Evolutionary conservation across 2,113 vertebrate species (phyloP), one percentile per base, ranked within the genome.

Genomic region (Ctenomys sociabilis): DNA sequence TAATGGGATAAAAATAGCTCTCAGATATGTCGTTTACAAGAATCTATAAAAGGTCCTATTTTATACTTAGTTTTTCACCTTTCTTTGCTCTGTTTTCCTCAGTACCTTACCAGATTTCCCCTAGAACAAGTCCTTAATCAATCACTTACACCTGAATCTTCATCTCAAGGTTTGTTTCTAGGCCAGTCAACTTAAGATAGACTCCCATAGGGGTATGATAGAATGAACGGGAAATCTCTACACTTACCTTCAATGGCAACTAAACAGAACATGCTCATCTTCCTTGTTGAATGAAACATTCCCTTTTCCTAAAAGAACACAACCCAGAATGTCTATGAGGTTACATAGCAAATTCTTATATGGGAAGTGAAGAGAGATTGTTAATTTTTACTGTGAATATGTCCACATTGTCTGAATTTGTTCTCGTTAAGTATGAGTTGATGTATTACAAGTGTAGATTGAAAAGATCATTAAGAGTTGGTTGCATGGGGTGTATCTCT

Each of bases 101-200:
- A 37, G 43, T 81, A 88, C 28, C 88, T 97, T 96, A 96, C 96
- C 90, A 90, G 85, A 93, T 94, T 90, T 91, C 17, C 85, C 64
- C 59, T 1, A 30, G 77, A 90, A 92, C 40, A 66, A 52, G 88
- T 68, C 59, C 66, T 66, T 88, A 90, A 90, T 97, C 95, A 96
- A 97, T 96, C 94, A 90, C 28, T 87, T 68, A 59, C 52, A 43
- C 61, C 73, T 82, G 32, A 95, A 89, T 95, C 73, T 66, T 92
- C 82, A 90, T 81, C 64, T 96, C 95, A 96, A 95, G 93, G 91
- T 95, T 95, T 95, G 57, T 75, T 90, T 97, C 82, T 95, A 85
- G 95, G 64, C 85, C 45, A 88, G 8, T 95, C 88, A 96, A 66
- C 63, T 35, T 83, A 78, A 95, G 77, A 85, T 78, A 88, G 72